phyloP scores from a whole-genome alignment of 2,888 invertebrate species.

The Neoaliturus tenellus region DNA sequence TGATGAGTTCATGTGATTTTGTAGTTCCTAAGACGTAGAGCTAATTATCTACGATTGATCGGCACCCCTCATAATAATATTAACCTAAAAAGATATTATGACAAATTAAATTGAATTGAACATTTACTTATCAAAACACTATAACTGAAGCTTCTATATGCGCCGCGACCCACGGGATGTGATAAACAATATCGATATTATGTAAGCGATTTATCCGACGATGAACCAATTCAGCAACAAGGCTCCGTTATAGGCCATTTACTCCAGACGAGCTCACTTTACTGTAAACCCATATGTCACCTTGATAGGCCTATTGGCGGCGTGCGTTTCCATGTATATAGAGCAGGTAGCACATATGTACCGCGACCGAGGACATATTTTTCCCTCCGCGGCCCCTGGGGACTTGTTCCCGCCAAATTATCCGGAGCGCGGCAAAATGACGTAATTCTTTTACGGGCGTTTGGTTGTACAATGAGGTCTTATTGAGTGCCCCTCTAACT shows the following conservation, averaged over 20 bases:
- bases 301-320: not conserved
- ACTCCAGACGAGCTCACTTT: not conserved
- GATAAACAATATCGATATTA: too few species aligned
- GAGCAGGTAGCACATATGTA: conserved; percentile 6
- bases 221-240: not conserved
- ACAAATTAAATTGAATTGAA: too few species aligned
- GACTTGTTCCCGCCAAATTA: conserved; percentile 54
- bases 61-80: too few species aligned
- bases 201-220: too few species aligned
- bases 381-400: not conserved
- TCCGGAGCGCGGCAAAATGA: conserved; percentile 48
- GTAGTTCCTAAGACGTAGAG: too few species aligned
- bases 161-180: too few species aligned
- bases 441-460: conserved; percentile 56
- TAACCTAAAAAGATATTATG: too few species aligned
- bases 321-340: not conserved
- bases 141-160: too few species aligned
- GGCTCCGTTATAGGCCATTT: not conserved
- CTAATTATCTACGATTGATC: too few species aligned
- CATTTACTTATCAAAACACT: too few species aligned
- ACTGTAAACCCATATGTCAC: not conserved
- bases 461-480: conserved; percentile 55
- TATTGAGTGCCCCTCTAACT: conserved; percentile 58
- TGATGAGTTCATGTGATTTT: too few species aligned
- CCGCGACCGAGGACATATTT: conserved; percentile 11